Evolutionary conservation across 2,888 invertebrate species (phyloP).

Genomic region (Alsophila aescularia): DNA sequence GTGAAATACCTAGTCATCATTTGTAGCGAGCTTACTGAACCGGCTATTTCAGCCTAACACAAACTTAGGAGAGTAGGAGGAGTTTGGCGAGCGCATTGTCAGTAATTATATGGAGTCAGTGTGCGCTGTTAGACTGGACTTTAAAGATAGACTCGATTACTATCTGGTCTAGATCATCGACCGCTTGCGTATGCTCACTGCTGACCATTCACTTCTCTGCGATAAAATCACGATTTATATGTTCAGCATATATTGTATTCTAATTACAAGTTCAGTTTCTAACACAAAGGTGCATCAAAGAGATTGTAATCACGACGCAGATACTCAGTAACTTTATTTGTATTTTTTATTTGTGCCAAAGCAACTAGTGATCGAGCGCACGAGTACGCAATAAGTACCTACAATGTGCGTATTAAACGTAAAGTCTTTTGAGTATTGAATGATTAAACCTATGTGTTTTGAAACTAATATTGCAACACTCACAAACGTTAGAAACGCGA

Average conservation of each 20-base stretch:
- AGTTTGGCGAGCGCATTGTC: constrained; percentile 33
- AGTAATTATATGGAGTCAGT: constrained; percentile 39
- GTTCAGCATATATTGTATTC: constrained; percentile 22
- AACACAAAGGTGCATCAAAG: constrained; percentile 5
- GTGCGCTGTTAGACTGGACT: constrained; percentile 8
- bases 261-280: constrained; percentile 17
- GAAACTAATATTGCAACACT: too few relatives aligned
- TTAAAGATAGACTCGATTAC: constrained; percentile 6
- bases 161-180: constrained; percentile 48
- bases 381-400: too few relatives aligned
- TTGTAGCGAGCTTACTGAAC: background rate
- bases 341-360: too few relatives aligned
- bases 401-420: too few relatives aligned
- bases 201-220: constrained; percentile 31
- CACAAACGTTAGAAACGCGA: too few relatives aligned
- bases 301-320: background rate
- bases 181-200: constrained; percentile 21
- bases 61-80: background rate
- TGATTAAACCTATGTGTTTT: too few relatives aligned
- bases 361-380: too few relatives aligned
- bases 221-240: constrained; percentile 24
- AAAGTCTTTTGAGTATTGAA: too few relatives aligned
- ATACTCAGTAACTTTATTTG: too few relatives aligned
- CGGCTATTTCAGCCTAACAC: background rate
- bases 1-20: background rate